These are phyloP conservation scores for Paracanthobrama guichenoti DNA, from an alignment of 2,113 vertebrate genomes.

Conservation along the genomic window DNA sequence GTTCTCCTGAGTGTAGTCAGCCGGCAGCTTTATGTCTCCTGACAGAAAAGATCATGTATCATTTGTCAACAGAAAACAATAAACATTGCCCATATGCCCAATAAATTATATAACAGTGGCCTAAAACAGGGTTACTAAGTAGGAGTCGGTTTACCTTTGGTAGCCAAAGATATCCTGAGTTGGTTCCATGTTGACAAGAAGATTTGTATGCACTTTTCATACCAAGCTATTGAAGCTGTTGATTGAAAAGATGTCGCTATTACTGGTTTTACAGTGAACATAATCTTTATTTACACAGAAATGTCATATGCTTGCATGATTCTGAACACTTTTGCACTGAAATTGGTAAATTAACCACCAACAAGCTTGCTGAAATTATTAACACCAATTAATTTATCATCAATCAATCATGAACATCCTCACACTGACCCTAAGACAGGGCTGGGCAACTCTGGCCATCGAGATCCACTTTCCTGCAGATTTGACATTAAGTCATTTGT, in stretches of 20 bases:
- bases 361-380: neutral
- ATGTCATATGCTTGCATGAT: neutral
- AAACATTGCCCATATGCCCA: neutral
- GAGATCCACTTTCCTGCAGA: neutral
- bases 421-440: neutral
- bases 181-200: constrained; percentile 91
- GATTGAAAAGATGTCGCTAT: too few species aligned
- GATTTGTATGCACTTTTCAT: constrained; percentile 69
- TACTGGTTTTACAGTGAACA: too few species aligned
- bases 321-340: neutral
- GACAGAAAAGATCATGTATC: too few species aligned
- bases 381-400: neutral
- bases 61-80: too few species aligned
- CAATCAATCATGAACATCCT: neutral
- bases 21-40: constrained; percentile 90
- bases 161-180: constrained; percentile 82
- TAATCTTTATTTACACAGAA: neutral
- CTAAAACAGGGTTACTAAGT: neutral
- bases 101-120: neutral
- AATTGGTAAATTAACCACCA: neutral
- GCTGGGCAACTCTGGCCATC: neutral
- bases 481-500: neutral
- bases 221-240: constrained; percentile 68
- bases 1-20: constrained; percentile 76
- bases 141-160: constrained; percentile 75